phyloP scores from a whole-genome alignment of 2,797 vertebrate species.

The Rhinatrema bivittatum region DNA sequence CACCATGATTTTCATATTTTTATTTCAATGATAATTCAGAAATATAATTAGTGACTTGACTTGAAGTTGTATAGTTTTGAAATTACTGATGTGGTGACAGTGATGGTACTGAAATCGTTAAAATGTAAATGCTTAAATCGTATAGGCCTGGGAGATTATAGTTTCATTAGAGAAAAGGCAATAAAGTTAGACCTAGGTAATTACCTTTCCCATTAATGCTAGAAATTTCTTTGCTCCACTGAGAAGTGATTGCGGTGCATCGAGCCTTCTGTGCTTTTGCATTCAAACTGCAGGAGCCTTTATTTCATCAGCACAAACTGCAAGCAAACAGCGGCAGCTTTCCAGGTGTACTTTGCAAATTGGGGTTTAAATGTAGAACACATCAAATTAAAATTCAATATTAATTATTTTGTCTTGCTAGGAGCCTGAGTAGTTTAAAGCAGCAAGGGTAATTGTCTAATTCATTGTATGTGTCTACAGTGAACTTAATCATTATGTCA shows the following conservation, averaged over 20 bases:
- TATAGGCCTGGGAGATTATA: constrained; percentile 72
- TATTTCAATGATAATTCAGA: constrained; percentile 41
- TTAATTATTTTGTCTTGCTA: constrained; percentile 91
- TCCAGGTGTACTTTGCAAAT: constrained; percentile 93
- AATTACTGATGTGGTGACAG: constrained; percentile 52
- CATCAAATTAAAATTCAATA: constrained; percentile 95
- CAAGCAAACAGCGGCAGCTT: constrained; percentile 70
- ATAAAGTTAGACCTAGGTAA: constrained; percentile 77
- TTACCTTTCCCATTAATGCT: constrained; percentile 77
- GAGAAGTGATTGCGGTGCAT: constrained; percentile 64
- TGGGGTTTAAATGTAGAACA: constrained; percentile 87
- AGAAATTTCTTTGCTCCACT: constrained; percentile 68
- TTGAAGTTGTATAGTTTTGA: constrained; percentile 43
- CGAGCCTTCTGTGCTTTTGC: constrained; percentile 62
- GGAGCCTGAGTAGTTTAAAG: constrained; percentile 78
- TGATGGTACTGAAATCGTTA: constrained; percentile 61
- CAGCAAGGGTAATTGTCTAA: constrained; percentile 79
- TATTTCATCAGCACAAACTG: constrained; percentile 81
- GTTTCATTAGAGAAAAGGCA: constrained; percentile 76
- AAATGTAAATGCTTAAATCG: constrained; percentile 68
- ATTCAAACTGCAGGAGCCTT: constrained; percentile 72
- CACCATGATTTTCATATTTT: constrained; percentile 22
- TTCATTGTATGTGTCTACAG: constrained; percentile 79
- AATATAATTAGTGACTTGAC: constrained; percentile 53
- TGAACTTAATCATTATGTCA: constrained; percentile 97